Percentiles rank a stretch among this genome's conserved stretches.
Conservation (phyloP, 2,888 invertebrate species). For the Athalia rosae region DNA sequence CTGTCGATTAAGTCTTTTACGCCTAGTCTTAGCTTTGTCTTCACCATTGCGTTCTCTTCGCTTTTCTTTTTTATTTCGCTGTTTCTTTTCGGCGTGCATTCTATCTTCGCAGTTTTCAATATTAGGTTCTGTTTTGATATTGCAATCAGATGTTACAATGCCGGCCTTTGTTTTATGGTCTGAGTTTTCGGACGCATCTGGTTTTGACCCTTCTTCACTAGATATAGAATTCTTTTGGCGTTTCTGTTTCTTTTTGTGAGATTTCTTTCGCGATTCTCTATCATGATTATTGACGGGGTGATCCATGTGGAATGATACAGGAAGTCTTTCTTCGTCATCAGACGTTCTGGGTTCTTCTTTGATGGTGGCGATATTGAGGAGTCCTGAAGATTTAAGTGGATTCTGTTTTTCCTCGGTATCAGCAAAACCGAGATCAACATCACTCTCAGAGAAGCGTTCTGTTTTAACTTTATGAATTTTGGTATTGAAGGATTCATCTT, state of each 20-base stretch:
- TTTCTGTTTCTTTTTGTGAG: conserved; percentile 89
- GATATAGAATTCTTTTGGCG: conserved; percentile 82
- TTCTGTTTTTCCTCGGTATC: conserved; percentile 71
- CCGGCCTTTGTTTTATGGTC: conserved; percentile 39
- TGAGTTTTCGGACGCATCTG: conserved; percentile 62
- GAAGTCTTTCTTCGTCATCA: conserved; percentile 68
- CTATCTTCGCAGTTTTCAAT: conserved; percentile 67
- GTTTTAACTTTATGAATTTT: conserved; percentile 77
- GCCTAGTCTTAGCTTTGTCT: conserved; percentile 69
- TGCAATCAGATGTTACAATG: background rate
- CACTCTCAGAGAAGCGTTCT: conserved; percentile 79
- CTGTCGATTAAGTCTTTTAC: conserved; percentile 75
- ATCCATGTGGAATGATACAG: conserved; percentile 62
- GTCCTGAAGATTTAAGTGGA: conserved; percentile 59
- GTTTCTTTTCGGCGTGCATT: conserved; percentile 72
- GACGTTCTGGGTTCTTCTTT: conserved; percentile 70
- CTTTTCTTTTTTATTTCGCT: conserved; percentile 72
- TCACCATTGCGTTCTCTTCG: conserved; percentile 69
- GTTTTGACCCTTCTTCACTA: conserved; percentile 76
- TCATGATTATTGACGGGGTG: conserved; percentile 69
- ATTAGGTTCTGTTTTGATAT: conserved; percentile 30
- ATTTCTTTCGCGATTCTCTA: conserved; percentile 79
- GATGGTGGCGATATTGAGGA: conserved; percentile 55
- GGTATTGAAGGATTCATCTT: conserved; percentile 78
- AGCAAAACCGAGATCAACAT: conserved; percentile 75